These are phyloP conservation scores for Pollimyrus isidori DNA, from an alignment of 2,113 vertebrate species.

Conservation along the genomic window DNA sequence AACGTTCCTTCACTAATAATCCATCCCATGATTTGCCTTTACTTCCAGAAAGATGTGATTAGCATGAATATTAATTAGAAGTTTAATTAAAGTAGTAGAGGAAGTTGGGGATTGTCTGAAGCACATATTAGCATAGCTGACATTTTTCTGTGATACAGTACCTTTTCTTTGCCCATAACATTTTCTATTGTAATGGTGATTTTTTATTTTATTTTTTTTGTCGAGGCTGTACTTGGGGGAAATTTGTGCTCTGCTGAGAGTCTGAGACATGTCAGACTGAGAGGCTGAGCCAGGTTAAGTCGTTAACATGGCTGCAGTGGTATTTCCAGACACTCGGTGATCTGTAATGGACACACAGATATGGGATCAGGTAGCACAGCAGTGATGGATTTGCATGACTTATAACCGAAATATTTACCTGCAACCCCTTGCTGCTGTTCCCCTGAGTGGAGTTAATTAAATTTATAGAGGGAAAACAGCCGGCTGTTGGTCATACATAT, in stretches of 20 bases:
- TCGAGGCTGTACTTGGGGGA: not conserved
- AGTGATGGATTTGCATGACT: not conserved
- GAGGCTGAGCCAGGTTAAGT: not conserved
- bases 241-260: not conserved
- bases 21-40: not conserved
- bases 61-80: conserved; percentile 11
- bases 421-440: not conserved
- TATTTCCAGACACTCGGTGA: not conserved
- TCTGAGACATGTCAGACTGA: not conserved
- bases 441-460: not conserved
- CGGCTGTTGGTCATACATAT: conserved; percentile 1
- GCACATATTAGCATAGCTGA: not conserved
- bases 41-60: not conserved
- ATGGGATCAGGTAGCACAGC: not conserved
- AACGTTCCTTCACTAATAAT: not conserved
- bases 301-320: not conserved
- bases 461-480: not conserved
- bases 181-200: not conserved
- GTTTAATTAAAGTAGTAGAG: conserved; percentile 1
- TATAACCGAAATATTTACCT: not conserved
- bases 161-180: not conserved
- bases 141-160: not conserved
- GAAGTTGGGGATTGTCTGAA: not conserved
- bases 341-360: not conserved
- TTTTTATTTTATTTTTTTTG: not conserved